These are phyloP conservation scores for Sesamia inferens DNA, from an alignment of 2,888 invertebrate species.

Conservation along the genomic window DNA sequence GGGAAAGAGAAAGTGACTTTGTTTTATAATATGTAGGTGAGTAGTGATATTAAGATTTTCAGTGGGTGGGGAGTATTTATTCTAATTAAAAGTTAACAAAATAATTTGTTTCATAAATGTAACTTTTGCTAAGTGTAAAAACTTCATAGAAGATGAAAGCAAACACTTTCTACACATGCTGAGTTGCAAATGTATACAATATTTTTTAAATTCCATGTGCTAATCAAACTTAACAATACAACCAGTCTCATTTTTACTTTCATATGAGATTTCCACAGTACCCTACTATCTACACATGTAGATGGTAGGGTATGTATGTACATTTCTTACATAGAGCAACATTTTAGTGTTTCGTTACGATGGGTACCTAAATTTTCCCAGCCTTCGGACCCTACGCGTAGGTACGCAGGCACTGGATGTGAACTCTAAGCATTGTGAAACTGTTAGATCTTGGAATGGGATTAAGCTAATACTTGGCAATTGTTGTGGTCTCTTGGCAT, in stretches of 20 bases:
- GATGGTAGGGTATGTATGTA: no score
- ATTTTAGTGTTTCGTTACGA: constrained; percentile 66
- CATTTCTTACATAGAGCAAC: constrained; percentile 15
- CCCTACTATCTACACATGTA: no score
- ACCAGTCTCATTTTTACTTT: constrained; percentile 2
- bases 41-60: no score
- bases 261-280: not conserved
- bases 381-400: constrained; percentile 73
- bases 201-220: not conserved
- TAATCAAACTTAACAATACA: constrained; percentile 3
- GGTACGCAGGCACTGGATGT: constrained; percentile 34
- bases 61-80: no score
- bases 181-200: not conserved
- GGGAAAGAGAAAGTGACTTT: no score
- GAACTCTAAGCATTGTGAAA: constrained; percentile 58
- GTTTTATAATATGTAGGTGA: no score
- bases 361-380: constrained; percentile 77
- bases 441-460: constrained; percentile 42
- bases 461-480: constrained; percentile 34
- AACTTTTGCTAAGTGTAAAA: not conserved
- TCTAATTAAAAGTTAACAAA: no score
- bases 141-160: not conserved
- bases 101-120: not conserved
- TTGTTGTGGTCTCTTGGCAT: constrained; percentile 34
- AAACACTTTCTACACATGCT: not conserved